Percentiles rank a stretch among this genome's conserved stretches.
Conservation (phyloP, 2,113 vertebrate species). For the Oreochromis aureus region DNA sequence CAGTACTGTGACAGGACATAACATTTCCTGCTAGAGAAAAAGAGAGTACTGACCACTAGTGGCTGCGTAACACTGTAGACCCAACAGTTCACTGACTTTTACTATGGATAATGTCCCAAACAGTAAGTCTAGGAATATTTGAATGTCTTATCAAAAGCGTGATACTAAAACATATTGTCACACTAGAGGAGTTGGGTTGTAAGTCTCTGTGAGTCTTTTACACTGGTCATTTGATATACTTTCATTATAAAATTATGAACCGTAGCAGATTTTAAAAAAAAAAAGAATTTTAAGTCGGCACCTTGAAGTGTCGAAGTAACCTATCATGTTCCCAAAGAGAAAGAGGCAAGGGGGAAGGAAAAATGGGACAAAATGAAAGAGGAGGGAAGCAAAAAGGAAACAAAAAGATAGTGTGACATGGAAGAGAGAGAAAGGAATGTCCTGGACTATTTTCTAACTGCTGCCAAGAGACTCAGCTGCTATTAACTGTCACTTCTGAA, state of each 20-base stretch:
- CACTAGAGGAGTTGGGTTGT: background rate
- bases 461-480: background rate
- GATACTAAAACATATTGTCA: background rate
- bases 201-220: background rate
- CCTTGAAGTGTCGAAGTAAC: background rate
- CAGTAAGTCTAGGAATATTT: background rate
- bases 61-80: background rate
- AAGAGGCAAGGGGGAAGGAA: background rate
- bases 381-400: background rate
- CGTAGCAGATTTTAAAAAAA: fast-evolving
- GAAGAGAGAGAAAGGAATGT: background rate
- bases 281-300: background rate
- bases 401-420: background rate
- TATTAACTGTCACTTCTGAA: conserved; percentile 14
- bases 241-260: background rate
- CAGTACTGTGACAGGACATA: background rate
- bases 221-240: background rate
- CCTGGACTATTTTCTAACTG: background rate
- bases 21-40: background rate
- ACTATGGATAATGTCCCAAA: background rate
- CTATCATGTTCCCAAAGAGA: background rate
- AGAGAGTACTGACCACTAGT: background rate
- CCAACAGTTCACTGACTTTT: background rate
- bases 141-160: background rate
- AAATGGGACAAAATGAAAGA: conserved; percentile 1